phyloP scores from a whole-genome alignment of 2,888 invertebrate genomes.

The Matsumyia berberina region DNA sequence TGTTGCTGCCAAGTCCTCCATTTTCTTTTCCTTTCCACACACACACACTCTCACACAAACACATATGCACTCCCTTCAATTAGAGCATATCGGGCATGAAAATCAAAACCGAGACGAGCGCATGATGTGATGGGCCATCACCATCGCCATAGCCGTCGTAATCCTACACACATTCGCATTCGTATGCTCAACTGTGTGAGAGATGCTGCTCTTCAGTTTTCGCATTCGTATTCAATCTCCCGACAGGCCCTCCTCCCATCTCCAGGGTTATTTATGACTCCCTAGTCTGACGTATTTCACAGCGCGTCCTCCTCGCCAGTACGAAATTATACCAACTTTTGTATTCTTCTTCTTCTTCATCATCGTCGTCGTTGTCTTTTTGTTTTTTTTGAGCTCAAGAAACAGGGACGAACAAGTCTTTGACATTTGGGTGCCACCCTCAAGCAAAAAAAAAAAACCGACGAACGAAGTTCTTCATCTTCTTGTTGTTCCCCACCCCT shows the following conservation, averaged over 20 bases:
- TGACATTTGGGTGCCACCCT: conserved; percentile 76
- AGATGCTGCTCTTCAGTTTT: conserved; percentile 55
- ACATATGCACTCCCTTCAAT: conserved; percentile 17
- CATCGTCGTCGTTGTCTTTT: conserved; percentile 14
- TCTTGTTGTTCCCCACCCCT: neutral
- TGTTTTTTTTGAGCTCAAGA: conserved; percentile 37
- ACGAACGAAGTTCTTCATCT: conserved; percentile 66
- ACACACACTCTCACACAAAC: conserved; percentile 1
- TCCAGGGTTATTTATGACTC: conserved; percentile 70
- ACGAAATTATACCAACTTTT: conserved; percentile 46
- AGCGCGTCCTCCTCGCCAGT: conserved; percentile 47
- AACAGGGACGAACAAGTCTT: conserved; percentile 72
- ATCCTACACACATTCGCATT: conserved; percentile 21
- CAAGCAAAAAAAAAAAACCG: conserved; percentile 55
- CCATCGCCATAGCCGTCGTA: conserved; percentile 32
- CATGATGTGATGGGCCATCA: conserved; percentile 46
- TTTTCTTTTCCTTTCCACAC: conserved; percentile 9
- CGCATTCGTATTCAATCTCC: conserved; percentile 61
- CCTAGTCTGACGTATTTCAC: conserved; percentile 75
- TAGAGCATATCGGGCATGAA: conserved; percentile 21
- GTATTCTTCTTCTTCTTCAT: conserved; percentile 27
- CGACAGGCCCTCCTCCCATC: conserved; percentile 31
- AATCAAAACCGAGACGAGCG: conserved; percentile 51
- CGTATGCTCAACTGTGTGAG: conserved; percentile 31
- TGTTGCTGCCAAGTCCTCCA: conserved; percentile 3